Base-by-base conservation (phyloP, 2,888 invertebrate species). In the Cryptocephalus primarius region DNA sequence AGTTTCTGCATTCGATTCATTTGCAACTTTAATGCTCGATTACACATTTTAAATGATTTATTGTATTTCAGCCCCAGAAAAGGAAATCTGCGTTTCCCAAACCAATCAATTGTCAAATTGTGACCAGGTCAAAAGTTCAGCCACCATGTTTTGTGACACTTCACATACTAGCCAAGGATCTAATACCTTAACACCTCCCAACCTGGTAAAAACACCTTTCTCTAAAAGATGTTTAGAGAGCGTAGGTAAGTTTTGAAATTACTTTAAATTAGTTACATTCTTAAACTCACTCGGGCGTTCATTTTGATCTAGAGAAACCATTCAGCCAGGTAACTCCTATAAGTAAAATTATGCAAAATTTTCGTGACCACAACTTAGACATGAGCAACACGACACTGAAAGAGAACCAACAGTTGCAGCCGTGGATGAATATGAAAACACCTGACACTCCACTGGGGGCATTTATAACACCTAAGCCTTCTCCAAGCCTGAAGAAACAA, bases 371-470 rank as follows among this genome's bases (percentile, higher is more conserved):
- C 13, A 59, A 63, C 44, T 49, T 64, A 46, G 32, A 33, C 10
- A n/a, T 10, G 31, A 33, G 43, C 8, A 38, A 38, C 2, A 39
- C 44, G 14, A 32, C 9, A 10, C 13, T 36, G 10, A 42, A 36
- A 36, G 46, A 45, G 32, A 33, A 38, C 32, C 49, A 48, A 40
- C 42, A 48, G 8, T 48, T 39, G 9, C 46, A 42, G 4, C 54
- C 36, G 43, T 57, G 55, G 53, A 49, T 47, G 47, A 50, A 32
- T 42, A 63, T 74, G 3, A 65, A 71, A 10, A 79, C 79, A 0
- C 79, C 79, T 0, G 74, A 75, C 1, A 75, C 76, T 8, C 78
- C 79, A 0, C 72, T 75, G 47, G 78, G 77, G 2, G 68, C 69
- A 33, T 65, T 72, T 45, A 67, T 75, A 36, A 63, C 63, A 32